A percentile compares a stretch with the other conserved stretches of the same genome.
Evolutionary conservation across 2,888 invertebrate genomes (phyloP).

Genomic region (Glaucopsyche alexis): DNA sequence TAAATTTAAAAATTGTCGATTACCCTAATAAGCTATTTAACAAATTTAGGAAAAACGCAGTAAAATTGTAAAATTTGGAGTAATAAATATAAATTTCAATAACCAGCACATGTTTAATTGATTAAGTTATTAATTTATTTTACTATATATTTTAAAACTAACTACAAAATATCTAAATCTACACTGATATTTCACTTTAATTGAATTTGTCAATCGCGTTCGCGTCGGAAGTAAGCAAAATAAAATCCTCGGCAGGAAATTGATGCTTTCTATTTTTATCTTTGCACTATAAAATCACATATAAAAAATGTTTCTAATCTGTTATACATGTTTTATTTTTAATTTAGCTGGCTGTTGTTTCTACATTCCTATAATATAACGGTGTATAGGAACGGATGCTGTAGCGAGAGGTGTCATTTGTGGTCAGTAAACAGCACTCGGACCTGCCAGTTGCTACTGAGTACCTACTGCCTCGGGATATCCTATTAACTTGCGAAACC

Average conservation of each 20-base stretch:
- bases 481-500: slow-evolving; percentile 12
- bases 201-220: neutral
- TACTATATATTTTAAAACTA: too few relatives aligned
- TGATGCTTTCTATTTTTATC: slow-evolving; percentile 5
- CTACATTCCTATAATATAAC: slow-evolving; percentile 6
- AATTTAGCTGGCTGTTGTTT: neutral
- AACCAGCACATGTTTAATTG: too few relatives aligned
- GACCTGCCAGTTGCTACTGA: neutral
- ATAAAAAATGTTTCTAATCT: slow-evolving; percentile 8
- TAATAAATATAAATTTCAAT: too few relatives aligned
- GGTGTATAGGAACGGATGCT: neutral
- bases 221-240: neutral
- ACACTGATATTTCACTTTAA: neutral
- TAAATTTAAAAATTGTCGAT: too few relatives aligned
- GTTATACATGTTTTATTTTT: neutral
- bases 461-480: slow-evolving; percentile 20
- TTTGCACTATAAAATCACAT: neutral
- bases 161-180: too few relatives aligned
- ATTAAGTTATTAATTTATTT: too few relatives aligned
- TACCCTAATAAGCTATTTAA: too few relatives aligned
- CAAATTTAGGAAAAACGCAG: too few relatives aligned
- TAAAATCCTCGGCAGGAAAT: slow-evolving; percentile 12
- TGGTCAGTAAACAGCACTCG: slow-evolving; percentile 10
- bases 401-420: slow-evolving; percentile 16
- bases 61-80: too few relatives aligned